Base-by-base conservation (phyloP, 2,113 vertebrate genomes). In the Ciconia stormi region DNA sequence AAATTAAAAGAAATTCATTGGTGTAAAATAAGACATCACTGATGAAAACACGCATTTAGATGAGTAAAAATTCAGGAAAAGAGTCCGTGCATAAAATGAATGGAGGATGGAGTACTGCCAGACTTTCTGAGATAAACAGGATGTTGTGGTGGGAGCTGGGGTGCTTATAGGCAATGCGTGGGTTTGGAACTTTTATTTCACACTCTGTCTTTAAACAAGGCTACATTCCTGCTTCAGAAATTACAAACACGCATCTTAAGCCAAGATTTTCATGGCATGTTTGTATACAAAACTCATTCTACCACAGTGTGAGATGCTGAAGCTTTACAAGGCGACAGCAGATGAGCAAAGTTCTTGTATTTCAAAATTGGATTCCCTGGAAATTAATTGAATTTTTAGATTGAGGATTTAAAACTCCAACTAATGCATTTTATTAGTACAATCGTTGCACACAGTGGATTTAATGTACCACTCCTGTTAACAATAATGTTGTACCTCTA, bases 371-470 rank as follows among this genome's bases (percentile, higher is more conserved):
- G 50, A 84, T 91, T 89, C 38, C 77, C 32, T 23, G 34, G 69
- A 76, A 93, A 94, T 78, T 67, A 50, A 89, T 19, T 87, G 8
- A 59, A 82, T 92, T 94, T 53, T 42, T 73, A 44, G 6, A 16
- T 2, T 53, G 82, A 76, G 70, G 72, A 79, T 89, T 89, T 66
- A 47, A 80, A 86, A 32, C 30, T 52, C 25, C 15, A 23, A 77
- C 71, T 4, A 22, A 73, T 36, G 19, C 50, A 80, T 77, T 90
- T 92, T 27, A 10, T 66, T 78, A 94, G 53, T 6, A 36, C 29
- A 92, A 18, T 14, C 34, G 4, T 12, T 49, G 36, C 67, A 40
- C 71, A 29, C 34, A 18, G 44, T 6, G 30, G 76, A 82, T 59
- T 77, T 55, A 50, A n/a, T 18, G 66, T 56, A 22, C 46, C 21